These are phyloP conservation scores for Pelagia noctiluca DNA, from an alignment of 30 jellyfish, hydroid and myxozoan species.

Conservation along the genomic window DNA sequence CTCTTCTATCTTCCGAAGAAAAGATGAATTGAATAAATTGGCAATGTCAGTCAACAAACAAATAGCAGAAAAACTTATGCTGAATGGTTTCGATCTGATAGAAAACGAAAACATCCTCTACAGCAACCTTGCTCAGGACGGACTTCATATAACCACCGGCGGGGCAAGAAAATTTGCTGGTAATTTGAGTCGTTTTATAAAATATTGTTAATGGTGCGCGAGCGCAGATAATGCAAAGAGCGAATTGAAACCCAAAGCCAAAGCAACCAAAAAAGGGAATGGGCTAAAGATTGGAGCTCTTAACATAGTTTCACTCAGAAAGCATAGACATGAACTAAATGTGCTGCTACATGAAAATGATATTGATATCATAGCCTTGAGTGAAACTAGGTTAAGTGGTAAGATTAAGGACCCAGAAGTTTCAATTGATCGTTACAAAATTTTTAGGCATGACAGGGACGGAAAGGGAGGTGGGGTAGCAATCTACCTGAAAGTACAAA, in stretches of 20 bases:
- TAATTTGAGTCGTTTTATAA: neutral
- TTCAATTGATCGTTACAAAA: conserved; percentile 17
- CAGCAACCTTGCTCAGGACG: conserved; percentile 12
- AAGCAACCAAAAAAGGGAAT: neutral
- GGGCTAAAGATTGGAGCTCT: neutral
- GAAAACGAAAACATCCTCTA: neutral
- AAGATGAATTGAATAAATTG: conserved; percentile 6
- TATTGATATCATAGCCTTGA: neutral
- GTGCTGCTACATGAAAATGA: neutral
- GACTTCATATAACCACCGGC: too few relatives aligned
- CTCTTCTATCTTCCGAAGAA: conserved; percentile 8
- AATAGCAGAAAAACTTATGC: neutral
- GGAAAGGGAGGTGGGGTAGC: conserved; percentile 48
- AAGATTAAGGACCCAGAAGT: conserved; percentile 19
- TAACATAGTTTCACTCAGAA: conserved; percentile 6
- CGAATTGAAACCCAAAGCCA: neutral
- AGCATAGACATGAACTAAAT: neutral
- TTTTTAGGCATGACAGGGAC: conserved; percentile 26
- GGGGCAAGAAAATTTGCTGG: conserved; percentile 4
- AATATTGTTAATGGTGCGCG: neutral
- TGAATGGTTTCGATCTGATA: conserved; percentile 16
- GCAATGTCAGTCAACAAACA: neutral
- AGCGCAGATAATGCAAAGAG: neutral
- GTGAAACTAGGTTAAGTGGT: conserved; percentile 1
- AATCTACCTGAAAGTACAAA: conserved; percentile 27